A percentile compares a stretch with the other conserved stretches of the same genome.
Conservation (phyloP, 1,140 invertebrate genomes). For the Formica selysi region DNA sequence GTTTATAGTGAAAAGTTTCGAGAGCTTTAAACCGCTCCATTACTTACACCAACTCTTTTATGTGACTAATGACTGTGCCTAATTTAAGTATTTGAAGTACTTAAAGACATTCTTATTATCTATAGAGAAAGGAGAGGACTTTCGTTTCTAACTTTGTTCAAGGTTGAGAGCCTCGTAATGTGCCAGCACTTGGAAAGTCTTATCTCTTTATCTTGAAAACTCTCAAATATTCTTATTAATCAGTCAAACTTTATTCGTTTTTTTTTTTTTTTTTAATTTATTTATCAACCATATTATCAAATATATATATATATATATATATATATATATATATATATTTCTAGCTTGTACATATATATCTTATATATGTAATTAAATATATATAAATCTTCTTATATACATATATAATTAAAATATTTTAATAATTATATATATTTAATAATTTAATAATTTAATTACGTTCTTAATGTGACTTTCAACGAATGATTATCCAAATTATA, state of each 20-base stretch:
- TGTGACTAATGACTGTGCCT: constrained; percentile 26
- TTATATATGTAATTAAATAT: no score
- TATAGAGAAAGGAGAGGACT: constrained; percentile 13
- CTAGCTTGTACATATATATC: no score
- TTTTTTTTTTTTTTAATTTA: not conserved
- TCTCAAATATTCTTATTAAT: not conserved
- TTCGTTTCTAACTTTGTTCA: constrained; percentile 22
- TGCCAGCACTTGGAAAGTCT: not conserved
- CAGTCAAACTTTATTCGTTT: not conserved
- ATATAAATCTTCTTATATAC: no score
- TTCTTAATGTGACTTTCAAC: not conserved
- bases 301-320: not conserved
- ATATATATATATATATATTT: no score
- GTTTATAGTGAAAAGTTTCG: constrained; percentile 8
- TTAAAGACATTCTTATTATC: constrained; percentile 13
- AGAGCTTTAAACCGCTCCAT: constrained; percentile 9
- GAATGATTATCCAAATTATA: not conserved
- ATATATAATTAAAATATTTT: no score
- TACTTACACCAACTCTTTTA: constrained; percentile 35
- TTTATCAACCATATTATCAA: not conserved
- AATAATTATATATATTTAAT: constrained; percentile 5
- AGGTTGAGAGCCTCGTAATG: constrained; percentile 24
- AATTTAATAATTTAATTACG: not conserved
- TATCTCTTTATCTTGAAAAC: not conserved
- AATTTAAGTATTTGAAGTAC: constrained; percentile 20